A percentile compares a stretch with the other conserved stretches of the same genome.
Evolutionary conservation across 2,888 invertebrate species (phyloP).

Genomic region (Cryptops parisi): DNA sequence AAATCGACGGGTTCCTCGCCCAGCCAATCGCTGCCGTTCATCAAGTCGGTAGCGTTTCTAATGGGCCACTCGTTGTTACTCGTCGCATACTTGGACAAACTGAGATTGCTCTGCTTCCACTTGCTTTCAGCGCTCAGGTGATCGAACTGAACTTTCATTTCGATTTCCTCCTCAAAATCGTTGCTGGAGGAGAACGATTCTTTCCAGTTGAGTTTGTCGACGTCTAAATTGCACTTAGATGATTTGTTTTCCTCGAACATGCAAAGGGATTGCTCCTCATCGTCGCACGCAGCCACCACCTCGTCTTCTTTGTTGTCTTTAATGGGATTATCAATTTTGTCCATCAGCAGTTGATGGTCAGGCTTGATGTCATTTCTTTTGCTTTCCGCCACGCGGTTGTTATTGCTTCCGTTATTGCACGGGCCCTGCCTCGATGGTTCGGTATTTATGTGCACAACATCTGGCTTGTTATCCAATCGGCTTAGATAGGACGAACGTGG

Average conservation of each 20-base stretch:
- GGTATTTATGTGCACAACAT: not conserved
- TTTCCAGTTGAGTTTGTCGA: conserved; percentile 1
- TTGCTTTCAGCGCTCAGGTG: conserved; percentile 1
- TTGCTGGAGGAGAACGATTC: not conserved
- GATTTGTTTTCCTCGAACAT: not conserved
- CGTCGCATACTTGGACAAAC: not conserved
- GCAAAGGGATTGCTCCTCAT: not conserved
- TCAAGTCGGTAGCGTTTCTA: not conserved
- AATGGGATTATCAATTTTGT: not conserved
- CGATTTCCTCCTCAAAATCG: conserved; percentile 4
- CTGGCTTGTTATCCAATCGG: not conserved
- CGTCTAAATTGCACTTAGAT: not conserved
- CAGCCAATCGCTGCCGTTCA: not conserved
- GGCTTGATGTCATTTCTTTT: not conserved
- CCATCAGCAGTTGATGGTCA: not conserved
- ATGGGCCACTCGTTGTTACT: not conserved
- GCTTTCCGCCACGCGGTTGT: not conserved
- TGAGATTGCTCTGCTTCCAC: conserved; percentile 5
- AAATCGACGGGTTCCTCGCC: not conserved
- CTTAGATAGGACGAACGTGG: not conserved
- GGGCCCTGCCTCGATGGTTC: not conserved
- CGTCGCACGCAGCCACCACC: not conserved
- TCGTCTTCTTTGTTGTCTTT: not conserved
- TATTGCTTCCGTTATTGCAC: not conserved
- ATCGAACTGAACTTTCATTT: conserved; percentile 6